phyloP scores from a whole-genome alignment of 2,113 vertebrate genomes.

The Gobio gobio region DNA sequence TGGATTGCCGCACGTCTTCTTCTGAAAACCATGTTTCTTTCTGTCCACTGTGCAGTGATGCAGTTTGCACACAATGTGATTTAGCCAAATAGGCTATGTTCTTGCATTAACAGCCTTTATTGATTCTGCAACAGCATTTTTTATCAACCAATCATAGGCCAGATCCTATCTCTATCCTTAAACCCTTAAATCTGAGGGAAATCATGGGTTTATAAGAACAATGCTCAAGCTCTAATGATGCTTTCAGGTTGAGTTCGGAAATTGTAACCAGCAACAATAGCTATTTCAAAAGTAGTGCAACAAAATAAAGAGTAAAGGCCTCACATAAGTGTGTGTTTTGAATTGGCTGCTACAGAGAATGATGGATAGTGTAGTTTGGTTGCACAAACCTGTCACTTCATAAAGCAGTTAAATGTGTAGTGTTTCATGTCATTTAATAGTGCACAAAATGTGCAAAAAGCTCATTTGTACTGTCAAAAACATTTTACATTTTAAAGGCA shows the following conservation, averaged over 20 bases:
- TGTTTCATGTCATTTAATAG: background rate
- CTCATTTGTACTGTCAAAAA: background rate
- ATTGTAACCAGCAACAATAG: background rate
- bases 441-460: background rate
- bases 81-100: constrained; percentile 29
- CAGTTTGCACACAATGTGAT: constrained; percentile 12
- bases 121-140: background rate
- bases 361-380: background rate
- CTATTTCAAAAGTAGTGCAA: background rate
- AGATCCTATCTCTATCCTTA: background rate
- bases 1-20: constrained; percentile 3
- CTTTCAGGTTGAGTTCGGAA: background rate
- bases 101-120: constrained; percentile 17
- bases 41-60: constrained; percentile 9
- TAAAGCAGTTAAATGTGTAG: no score
- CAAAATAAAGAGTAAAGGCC: background rate
- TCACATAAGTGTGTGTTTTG: background rate
- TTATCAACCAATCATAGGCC: background rate
- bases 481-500: background rate
- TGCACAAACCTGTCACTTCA: background rate
- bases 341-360: background rate
- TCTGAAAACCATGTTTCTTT: constrained; percentile 37
- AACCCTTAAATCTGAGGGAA: constrained; percentile 1
- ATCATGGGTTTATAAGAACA: background rate
- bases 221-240: background rate